Percentiles rank a stretch among this genome's conserved stretches.
Evolutionary conservation across 2,888 invertebrate genomes (phyloP).

Genomic region (Drosophila neonasuta): DNA sequence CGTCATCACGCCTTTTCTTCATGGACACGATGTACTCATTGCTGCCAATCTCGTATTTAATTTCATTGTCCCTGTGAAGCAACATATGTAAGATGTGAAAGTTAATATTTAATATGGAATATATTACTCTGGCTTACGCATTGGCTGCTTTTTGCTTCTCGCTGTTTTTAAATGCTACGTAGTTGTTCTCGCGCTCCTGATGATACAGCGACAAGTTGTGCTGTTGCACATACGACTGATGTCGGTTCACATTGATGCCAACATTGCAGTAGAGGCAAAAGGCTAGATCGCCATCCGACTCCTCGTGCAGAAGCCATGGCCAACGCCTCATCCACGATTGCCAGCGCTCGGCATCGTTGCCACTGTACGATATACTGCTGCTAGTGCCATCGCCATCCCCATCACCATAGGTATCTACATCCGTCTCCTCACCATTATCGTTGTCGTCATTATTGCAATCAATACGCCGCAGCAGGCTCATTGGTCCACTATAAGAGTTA

Average conservation of each 20-base stretch:
- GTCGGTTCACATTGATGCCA: slow-evolving; percentile 52
- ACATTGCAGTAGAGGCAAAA: slow-evolving; percentile 76
- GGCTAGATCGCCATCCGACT: slow-evolving; percentile 60
- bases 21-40: slow-evolving; percentile 59
- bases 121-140: background rate
- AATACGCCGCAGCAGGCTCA: slow-evolving; percentile 71
- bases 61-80: slow-evolving; percentile 29
- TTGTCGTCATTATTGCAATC: slow-evolving; percentile 28
- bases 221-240: slow-evolving; percentile 49
- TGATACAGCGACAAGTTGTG: slow-evolving; percentile 71
- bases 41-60: slow-evolving; percentile 75
- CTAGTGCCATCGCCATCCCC: slow-evolving; percentile 56
- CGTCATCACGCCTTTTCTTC: slow-evolving; percentile 62
- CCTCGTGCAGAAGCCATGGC: slow-evolving; percentile 74
- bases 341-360: slow-evolving; percentile 41
- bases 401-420: slow-evolving; percentile 19
- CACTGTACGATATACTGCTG: slow-evolving; percentile 23
- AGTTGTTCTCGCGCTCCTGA: slow-evolving; percentile 73
- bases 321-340: slow-evolving; percentile 69
- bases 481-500: slow-evolving; percentile 55
- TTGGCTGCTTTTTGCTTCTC: slow-evolving; percentile 53
- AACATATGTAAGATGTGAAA: background rate
- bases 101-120: background rate
- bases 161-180: slow-evolving; percentile 65
- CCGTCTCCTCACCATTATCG: slow-evolving; percentile 38